Conservation (phyloP, 2,888 invertebrate species). For the Drosophila suboccidentalis region DNA sequence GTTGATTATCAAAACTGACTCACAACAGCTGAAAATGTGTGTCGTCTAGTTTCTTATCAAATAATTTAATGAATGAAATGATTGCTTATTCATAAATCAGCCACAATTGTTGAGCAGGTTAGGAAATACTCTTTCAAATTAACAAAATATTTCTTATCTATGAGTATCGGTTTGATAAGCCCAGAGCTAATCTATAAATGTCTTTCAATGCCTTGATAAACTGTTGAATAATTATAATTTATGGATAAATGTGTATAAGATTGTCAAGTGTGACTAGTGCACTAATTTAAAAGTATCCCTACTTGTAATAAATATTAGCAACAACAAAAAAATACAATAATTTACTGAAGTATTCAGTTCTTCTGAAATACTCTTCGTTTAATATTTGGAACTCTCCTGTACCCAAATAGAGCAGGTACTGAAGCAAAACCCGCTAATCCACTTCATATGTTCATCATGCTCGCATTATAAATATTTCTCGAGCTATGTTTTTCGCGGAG, state of each 20-base stretch:
- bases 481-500: slow-evolving; percentile 18
- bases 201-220: neutral
- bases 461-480: neutral
- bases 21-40: slow-evolving; percentile 11
- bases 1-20: slow-evolving; percentile 41
- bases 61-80: slow-evolving; percentile 24
- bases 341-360: neutral
- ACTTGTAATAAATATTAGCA: neutral
- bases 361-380: neutral
- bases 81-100: slow-evolving; percentile 7
- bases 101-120: slow-evolving; percentile 49
- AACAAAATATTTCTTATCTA: neutral
- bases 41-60: slow-evolving; percentile 36
- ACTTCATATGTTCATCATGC: slow-evolving; percentile 11
- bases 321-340: neutral
- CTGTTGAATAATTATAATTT: too few species aligned
- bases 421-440: slow-evolving; percentile 28
- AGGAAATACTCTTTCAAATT: slow-evolving; percentile 22
- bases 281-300: too few species aligned
- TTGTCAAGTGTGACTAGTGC: too few species aligned
- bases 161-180: slow-evolving; percentile 4
- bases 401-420: slow-evolving; percentile 20
- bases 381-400: neutral
- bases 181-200: neutral
- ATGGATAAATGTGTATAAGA: too few species aligned